Percentiles rank a stretch among this genome's conserved stretches.
Conservation (phyloP, 2,888 invertebrate species). For the Acleris literana region DNA sequence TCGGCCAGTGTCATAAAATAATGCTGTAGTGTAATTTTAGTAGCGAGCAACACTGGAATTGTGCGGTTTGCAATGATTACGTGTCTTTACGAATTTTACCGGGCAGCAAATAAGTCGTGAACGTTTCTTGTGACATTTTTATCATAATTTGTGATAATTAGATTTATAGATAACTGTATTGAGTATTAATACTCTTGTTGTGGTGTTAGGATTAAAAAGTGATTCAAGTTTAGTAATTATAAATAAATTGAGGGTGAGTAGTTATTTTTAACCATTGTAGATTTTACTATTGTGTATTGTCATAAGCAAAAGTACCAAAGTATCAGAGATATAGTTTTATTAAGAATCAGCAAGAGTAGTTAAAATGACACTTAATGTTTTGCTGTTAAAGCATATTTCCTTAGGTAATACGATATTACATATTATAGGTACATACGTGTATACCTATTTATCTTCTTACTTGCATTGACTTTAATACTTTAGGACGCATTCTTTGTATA, state of each 20-base stretch:
- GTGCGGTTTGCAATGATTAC: conserved; percentile 50
- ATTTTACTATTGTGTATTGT: too few species aligned
- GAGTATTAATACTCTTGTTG: conserved; percentile 14
- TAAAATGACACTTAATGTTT: too few species aligned
- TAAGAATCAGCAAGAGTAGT: too few species aligned
- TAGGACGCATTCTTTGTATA: too few species aligned
- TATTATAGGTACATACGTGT: too few species aligned
- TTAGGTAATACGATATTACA: too few species aligned
- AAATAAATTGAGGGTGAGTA: too few species aligned
- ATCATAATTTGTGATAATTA: conserved; percentile 34
- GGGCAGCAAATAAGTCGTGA: conserved; percentile 39
- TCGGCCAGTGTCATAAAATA: conserved; percentile 37
- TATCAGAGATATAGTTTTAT: too few species aligned
- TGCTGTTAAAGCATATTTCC: too few species aligned
- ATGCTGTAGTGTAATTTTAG: conserved; percentile 23
- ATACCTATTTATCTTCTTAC: too few species aligned
- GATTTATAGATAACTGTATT: conserved; percentile 18
- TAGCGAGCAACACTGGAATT: conserved; percentile 53
- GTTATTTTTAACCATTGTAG: neutral
- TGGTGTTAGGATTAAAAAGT: conserved; percentile 7
- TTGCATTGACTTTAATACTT: too few species aligned
- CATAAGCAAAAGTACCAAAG: too few species aligned
- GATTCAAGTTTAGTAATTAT: neutral
- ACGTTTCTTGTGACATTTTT: conserved; percentile 33
- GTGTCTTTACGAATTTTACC: conserved; percentile 50